Base-by-base conservation (phyloP, 1,140 invertebrate genomes). In the Drosophila nebulosa region DNA sequence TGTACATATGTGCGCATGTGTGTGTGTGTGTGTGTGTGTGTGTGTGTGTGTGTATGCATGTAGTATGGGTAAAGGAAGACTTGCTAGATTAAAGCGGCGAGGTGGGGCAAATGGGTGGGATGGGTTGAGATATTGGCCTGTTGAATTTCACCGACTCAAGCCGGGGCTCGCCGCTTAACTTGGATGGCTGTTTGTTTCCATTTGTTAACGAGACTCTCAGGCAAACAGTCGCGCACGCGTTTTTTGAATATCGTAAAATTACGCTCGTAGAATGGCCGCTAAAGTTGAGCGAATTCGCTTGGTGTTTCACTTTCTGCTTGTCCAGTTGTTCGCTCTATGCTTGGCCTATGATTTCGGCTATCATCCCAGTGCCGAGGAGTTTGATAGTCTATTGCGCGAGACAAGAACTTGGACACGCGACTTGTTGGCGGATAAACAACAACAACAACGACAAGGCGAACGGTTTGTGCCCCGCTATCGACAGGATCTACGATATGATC, bases 311-410 rank as follows among this genome's bases (percentile, higher is more conserved):
- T 16, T 74, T 58, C 26, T 78, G 14, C 56, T 89, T 60, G 67
- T 73, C 62, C 57, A 74, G 18, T 64, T 69, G 9, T 21, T 10
- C 21, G 66, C 58, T 21, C 69, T 72, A 1, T 63, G 14, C 24
- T 46, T 14, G 35, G 26, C 68, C 53, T 85, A 90, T 27, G 83
- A 91, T 24, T 85, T 79, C 36, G 89, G 90, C 61, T 91, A 91
- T 55, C 89, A 91, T 75, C 90, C 90, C 24, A 91, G 90, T 30
- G 89, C 89, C 69, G 90, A 91, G 58, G 90, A 91, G 69, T 90
- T 89, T 56, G 90, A 91, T 59, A 79, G 70, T 27, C 16, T 91
- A 2, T n/a, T 89, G 21, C 72, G 89, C 6, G 79, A 81, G 21
- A 84, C 78, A 26, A 66, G 77, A n/a, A 76, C 50, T 9, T 90